Base-by-base conservation (phyloP, 2,888 invertebrate genomes). In the Dolomedes plantarius region DNA sequence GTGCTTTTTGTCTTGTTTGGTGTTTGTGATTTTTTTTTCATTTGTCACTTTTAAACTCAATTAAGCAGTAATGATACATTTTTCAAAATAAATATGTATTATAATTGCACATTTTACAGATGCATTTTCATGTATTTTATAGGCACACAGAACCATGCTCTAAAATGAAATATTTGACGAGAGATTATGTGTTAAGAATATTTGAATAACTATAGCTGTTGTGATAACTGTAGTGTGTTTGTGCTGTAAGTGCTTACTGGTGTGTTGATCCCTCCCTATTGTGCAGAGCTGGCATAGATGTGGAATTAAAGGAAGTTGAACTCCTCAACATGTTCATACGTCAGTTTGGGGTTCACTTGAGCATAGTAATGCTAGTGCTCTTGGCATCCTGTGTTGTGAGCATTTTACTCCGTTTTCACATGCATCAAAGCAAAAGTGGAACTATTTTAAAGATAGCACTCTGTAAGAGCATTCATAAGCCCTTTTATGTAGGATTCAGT, bases 301-400 rank as follows among this genome's bases (percentile, higher is more conserved):
- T 86, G 69, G 39, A 86, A 28, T 65, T 69, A 36, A 74, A 64
- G 29, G 78, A 83, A 75, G 82, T 78, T n/a, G 74, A 78, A 32
- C 32, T 87, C 65, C 62, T 83, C 83, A 11, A 36, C 76, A 27
- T 83, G 79, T 39, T 83, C 81, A 16, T 81, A 65, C 67, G 77
- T 80, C 69, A 73, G 75, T 50, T 71, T 80, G 76, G 87, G 87
- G 39, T 79, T 79, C 50, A 69, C 5, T 1, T 5, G 56, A 23
- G 16, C 11, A 16, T 46, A 46, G 56, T 16, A 23, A 3, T 23
- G 56, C 23, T 23, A 56, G 5, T 6, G 23, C 23, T 6, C 23
- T 6, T 11, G 19, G n/a, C 19, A 56, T 56, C 56, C 23, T 46
- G 46, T 56, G 19, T 56, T 16, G 23, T 56, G 6, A 23, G 23